phyloP scores from a whole-genome alignment of 2,888 invertebrate species.

The Rhingia campestris region DNA sequence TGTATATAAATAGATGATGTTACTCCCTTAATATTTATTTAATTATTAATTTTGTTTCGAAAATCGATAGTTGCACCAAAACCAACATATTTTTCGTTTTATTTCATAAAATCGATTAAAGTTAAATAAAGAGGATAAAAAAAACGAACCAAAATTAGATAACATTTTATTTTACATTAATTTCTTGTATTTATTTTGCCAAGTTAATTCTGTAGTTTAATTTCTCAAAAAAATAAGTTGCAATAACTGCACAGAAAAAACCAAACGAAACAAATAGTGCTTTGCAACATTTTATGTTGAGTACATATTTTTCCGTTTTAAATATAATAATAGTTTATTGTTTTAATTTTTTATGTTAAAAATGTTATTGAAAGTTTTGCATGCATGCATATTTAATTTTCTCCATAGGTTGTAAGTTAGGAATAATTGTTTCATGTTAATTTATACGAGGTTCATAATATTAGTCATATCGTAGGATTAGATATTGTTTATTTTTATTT shows the following conservation, averaged over 20 bases:
- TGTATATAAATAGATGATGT: constrained; percentile 48
- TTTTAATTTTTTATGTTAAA: background rate
- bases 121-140: constrained; percentile 9
- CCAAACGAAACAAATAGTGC: constrained; percentile 43
- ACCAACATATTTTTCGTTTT: constrained; percentile 30
- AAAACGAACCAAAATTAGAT: background rate
- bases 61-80: constrained; percentile 59
- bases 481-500: constrained; percentile 34
- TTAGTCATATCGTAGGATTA: constrained; percentile 53
- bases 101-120: background rate
- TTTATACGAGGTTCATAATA: constrained; percentile 13
- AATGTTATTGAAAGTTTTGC: constrained; percentile 34
- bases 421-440: constrained; percentile 33
- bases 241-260: constrained; percentile 30
- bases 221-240: constrained; percentile 31
- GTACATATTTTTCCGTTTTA: background rate
- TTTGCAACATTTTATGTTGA: constrained; percentile 44
- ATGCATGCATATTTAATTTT: constrained; percentile 50
- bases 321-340: background rate
- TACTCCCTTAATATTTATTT: constrained; percentile 20
- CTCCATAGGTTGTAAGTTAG: constrained; percentile 34
- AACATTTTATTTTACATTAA: constrained; percentile 15
- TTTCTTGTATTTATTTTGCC: constrained; percentile 32
- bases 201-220: constrained; percentile 45
- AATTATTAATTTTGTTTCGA: background rate